A percentile compares a stretch with the other conserved stretches of the same genome.
These are phyloP conservation scores for Stegana nigrithorax DNA, from an alignment of 2,888 invertebrate genomes.

Conservation along the genomic window DNA sequence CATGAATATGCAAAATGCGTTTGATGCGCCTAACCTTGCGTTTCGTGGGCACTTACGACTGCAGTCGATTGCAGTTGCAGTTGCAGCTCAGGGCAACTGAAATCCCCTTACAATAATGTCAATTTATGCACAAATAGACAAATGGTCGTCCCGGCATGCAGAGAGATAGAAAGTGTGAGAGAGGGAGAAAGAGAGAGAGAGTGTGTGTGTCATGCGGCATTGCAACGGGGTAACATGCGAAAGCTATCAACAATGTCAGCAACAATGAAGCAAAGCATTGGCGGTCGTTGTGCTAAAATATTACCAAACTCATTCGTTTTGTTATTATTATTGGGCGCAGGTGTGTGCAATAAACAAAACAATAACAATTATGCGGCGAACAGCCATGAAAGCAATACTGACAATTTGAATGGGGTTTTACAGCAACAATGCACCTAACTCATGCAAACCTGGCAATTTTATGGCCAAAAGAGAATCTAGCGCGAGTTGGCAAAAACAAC, in stretches of 20 bases:
- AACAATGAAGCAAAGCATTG: not conserved
- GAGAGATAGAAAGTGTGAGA: not conserved
- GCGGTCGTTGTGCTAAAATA: not conserved
- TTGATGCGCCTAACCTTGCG: too few species aligned
- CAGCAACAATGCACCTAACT: too few species aligned
- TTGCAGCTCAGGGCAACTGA: too few species aligned
- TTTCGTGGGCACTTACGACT: too few species aligned
- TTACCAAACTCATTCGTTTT: slow-evolving; percentile 18
- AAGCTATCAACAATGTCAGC: not conserved
- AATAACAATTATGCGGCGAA: too few species aligned
- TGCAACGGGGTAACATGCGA: slow-evolving; percentile 16
- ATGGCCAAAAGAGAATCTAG: too few species aligned
- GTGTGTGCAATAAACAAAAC: slow-evolving; percentile 33
- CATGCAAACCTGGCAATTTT: too few species aligned
- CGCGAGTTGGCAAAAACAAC: too few species aligned
- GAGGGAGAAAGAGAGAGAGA: not conserved
- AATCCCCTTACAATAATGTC: slow-evolving; percentile 12
- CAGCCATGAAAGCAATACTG: too few species aligned
- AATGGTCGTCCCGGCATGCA: not conserved
- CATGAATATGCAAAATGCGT: too few species aligned
- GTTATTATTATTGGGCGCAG: slow-evolving; percentile 34
- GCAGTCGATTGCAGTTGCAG: too few species aligned
- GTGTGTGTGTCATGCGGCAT: not conserved
- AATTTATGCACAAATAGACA: slow-evolving; percentile 2
- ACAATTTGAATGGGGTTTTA: too few species aligned